phyloP scores from a whole-genome alignment of 2,797 vertebrate genomes.

The Parauchenoglanis punctatus region DNA sequence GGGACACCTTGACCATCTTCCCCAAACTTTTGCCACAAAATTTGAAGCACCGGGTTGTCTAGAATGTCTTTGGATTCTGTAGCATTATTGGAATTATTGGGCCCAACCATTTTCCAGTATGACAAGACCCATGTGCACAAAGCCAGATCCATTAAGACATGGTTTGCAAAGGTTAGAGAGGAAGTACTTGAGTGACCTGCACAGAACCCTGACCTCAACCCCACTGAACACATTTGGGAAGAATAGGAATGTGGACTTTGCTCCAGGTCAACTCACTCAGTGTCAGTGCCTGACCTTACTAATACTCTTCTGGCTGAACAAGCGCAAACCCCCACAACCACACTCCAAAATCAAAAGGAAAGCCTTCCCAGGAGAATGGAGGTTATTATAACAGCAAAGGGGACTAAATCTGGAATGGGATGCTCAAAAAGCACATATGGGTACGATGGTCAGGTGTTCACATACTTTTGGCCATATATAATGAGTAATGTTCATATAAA shows the following conservation, averaged over 20 bases:
- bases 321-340: not conserved
- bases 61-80: not conserved
- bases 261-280: not conserved
- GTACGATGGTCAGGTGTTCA: too few species aligned
- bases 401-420: not conserved
- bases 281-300: not conserved
- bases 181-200: not conserved
- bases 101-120: not conserved
- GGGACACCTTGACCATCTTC: too few species aligned
- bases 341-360: not conserved
- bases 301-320: not conserved
- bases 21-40: not conserved
- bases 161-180: not conserved
- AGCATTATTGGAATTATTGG: not conserved
- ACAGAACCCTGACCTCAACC: not conserved
- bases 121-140: not conserved
- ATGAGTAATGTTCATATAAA: not conserved
- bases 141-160: not conserved
- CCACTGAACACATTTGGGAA: not conserved
- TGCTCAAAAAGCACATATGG: too few species aligned
- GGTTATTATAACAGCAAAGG: not conserved
- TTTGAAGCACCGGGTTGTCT: not conserved
- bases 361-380: not conserved
- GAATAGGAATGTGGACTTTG: not conserved
- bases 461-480: too few species aligned